phyloP scores from a whole-genome alignment of 2,888 invertebrate genomes.

The Harpalus rubripes region DNA sequence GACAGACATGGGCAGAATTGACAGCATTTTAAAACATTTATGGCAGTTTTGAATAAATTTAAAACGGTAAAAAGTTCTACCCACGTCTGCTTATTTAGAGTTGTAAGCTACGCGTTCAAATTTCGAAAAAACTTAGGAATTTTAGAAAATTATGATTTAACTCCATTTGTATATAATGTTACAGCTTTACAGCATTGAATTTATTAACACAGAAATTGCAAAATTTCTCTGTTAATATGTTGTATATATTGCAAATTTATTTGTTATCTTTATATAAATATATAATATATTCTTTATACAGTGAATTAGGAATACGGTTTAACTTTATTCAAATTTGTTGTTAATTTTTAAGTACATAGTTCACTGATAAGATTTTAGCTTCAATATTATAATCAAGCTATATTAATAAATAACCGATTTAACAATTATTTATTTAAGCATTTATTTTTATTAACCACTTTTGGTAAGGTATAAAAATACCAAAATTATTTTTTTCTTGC shows the following conservation, averaged over 20 bases:
- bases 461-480: constrained; percentile 3
- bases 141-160: neutral
- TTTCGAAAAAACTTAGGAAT: neutral
- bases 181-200: constrained; percentile 27
- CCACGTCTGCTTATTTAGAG: too few species aligned
- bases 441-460: constrained; percentile 35
- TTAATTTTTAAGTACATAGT: constrained; percentile 31
- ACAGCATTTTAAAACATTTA: too few species aligned
- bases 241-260: constrained; percentile 55
- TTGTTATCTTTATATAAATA: constrained; percentile 53
- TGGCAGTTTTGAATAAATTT: too few species aligned
- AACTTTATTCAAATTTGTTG: constrained; percentile 5
- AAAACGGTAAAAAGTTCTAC: too few species aligned
- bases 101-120: neutral
- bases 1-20: too few species aligned
- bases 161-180: constrained; percentile 51
- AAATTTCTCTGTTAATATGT: constrained; percentile 33
- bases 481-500: too few species aligned
- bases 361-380: constrained; percentile 45
- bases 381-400: constrained; percentile 38
- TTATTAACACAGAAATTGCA: constrained; percentile 43
- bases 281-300: constrained; percentile 59
- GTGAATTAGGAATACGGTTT: constrained; percentile 48
- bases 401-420: constrained; percentile 34
- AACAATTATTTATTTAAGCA: constrained; percentile 38